Percentiles rank a stretch among this genome's conserved stretches.
These are phyloP conservation scores for Pimephales promelas DNA, from an alignment of 2,113 vertebrate species.

Conservation along the genomic window DNA sequence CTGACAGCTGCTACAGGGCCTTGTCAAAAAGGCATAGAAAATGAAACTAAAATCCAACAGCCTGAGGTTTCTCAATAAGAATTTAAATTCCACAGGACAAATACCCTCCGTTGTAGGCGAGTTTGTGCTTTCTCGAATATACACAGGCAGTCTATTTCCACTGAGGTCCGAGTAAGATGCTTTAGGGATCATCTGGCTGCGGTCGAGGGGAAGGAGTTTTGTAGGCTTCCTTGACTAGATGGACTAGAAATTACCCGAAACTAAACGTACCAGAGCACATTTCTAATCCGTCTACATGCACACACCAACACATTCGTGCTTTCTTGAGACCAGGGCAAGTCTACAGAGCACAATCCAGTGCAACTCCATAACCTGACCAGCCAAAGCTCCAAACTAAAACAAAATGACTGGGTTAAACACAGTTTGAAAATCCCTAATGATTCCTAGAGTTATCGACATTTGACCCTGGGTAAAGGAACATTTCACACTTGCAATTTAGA, in stretches of 20 bases:
- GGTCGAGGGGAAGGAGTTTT: neutral
- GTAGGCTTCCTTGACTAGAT: neutral
- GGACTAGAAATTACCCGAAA: conserved; percentile 12
- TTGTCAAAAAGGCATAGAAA: conserved; percentile 49
- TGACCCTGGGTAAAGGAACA: too few relatives aligned
- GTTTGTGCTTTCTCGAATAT: conserved; percentile 17
- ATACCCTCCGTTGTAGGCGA: neutral
- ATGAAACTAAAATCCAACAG: conserved; percentile 48
- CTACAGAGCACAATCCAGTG: neutral
- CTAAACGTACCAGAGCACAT: conserved; percentile 1
- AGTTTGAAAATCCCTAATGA: too few relatives aligned
- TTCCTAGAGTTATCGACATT: too few relatives aligned
- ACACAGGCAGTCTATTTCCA: conserved; percentile 28
- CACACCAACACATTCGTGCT: neutral
- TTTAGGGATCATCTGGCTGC: conserved; percentile 31
- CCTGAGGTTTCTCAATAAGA: conserved; percentile 47
- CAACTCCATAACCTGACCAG: neutral
- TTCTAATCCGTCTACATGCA: neutral
- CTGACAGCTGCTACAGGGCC: conserved; percentile 59
- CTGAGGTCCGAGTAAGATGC: neutral
- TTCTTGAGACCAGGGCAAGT: neutral
- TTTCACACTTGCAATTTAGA: too few relatives aligned
- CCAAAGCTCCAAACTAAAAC: neutral
- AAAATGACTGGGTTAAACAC: too few relatives aligned
- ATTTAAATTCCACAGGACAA: conserved; percentile 46